Percentiles rank a stretch among this genome's conserved stretches.
phyloP scores from a whole-genome alignment of 2,113 vertebrate genomes.

The Microtus montanus region DNA sequence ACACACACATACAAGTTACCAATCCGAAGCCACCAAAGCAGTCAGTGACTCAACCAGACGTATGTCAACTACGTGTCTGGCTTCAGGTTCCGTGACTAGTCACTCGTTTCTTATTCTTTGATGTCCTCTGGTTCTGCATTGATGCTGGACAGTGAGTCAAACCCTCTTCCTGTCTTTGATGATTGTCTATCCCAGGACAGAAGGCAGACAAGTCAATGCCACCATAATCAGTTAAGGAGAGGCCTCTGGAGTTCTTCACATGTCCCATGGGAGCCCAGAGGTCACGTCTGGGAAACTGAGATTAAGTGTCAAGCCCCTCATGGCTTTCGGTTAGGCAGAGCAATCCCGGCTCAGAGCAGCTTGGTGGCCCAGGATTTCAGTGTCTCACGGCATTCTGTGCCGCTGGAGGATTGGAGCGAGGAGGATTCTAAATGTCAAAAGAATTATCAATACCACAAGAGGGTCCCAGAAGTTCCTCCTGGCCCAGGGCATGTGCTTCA shows the following conservation, averaged over 20 bases:
- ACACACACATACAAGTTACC: background rate
- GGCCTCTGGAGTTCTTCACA: background rate
- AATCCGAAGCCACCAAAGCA: background rate
- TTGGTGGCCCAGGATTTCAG: background rate
- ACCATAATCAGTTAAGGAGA: background rate
- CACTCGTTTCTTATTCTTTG: background rate
- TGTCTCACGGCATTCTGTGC: background rate
- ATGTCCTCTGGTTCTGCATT: background rate
- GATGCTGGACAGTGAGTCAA: background rate
- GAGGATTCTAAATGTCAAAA: background rate
- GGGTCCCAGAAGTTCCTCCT: background rate
- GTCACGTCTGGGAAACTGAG: background rate
- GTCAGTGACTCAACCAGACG: background rate
- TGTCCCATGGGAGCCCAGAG: background rate
- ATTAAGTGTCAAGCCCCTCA: background rate
- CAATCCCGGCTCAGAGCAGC: background rate
- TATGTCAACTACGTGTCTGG: background rate
- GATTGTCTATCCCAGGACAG: background rate
- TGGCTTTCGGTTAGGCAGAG: background rate
- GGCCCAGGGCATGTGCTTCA: background rate
- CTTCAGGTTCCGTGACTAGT: background rate
- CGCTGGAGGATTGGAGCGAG: background rate
- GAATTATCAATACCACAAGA: background rate
- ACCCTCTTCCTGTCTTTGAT: background rate
- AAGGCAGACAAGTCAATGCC: background rate